These are phyloP conservation scores for Solenodon paradoxus DNA, from an alignment of 2,113 vertebrate species.

Conservation along the genomic window DNA sequence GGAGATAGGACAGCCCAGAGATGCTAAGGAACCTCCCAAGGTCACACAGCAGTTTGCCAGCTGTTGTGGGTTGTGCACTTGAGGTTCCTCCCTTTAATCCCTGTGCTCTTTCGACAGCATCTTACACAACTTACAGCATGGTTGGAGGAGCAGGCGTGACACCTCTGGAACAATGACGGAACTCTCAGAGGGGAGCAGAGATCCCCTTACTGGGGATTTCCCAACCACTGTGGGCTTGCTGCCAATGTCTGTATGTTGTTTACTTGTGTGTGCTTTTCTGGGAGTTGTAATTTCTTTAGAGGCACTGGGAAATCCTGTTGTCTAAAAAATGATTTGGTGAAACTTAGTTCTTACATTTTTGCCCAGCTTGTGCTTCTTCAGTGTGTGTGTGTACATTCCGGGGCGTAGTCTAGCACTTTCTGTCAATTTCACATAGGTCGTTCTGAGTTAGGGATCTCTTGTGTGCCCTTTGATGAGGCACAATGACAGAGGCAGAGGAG, in stretches of 20 bases:
- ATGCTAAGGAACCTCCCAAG: background rate
- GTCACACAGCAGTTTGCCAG: background rate
- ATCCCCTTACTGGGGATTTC: constrained; percentile 58
- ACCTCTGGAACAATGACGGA: background rate
- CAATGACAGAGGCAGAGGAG: background rate
- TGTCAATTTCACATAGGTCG: background rate
- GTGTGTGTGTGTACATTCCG: background rate
- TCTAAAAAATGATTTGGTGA: background rate
- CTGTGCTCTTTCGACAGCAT: constrained; percentile 37
- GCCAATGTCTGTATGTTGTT: background rate
- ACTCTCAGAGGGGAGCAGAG: background rate
- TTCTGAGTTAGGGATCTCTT: background rate
- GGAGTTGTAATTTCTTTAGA: constrained; percentile 37
- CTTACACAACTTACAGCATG: background rate
- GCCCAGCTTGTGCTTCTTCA: background rate
- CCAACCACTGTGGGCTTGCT: constrained; percentile 8
- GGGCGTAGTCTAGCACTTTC: background rate
- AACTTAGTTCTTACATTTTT: background rate
- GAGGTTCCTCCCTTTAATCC: background rate
- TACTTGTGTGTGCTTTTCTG: background rate
- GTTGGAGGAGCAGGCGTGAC: background rate
- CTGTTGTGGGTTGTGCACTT: background rate
- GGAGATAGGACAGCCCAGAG: background rate
- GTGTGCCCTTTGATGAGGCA: background rate
- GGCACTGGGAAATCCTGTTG: constrained; percentile 43